Base-by-base conservation (phyloP, 1,140 invertebrate species). In the Heliothis subflexa region DNA sequence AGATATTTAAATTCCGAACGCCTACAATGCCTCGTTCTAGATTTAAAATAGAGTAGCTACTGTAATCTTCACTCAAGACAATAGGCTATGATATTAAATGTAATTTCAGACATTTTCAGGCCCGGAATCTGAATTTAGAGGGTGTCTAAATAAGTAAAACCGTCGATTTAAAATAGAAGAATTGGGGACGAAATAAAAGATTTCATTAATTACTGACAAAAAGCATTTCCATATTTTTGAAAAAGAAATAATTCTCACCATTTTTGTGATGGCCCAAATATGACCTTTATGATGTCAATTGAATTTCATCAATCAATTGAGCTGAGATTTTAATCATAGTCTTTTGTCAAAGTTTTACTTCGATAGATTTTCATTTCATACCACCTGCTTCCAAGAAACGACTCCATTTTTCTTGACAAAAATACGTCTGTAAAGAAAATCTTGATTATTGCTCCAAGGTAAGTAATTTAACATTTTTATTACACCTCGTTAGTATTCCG, bases 221-320 rank as follows among this genome's bases (percentile, higher is more conserved):
- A 72, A 45, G 55, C 50, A 55, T 72, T 64, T 76, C 47, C 47
- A 59, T 64, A 61, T 76, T 33, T 45, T 62, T 21, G 13, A 2
- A 47, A 74, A 59, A 33, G 10, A 25, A 61, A 61, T 74, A 47
- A 33, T 54, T 64, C 45, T 54, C n/a, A 40, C 61, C 71, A 61
- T 76, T 76, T 75, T 64, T 64, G 10, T 10, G 61, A 64, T 45
- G 16, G 11, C 50, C 18, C 52, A 55, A 77, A 68, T 57, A 77
- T 77, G 40, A 33, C 64, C 28, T 25, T 64, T 25, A 62, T 33
- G 61, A 68, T 47, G 74, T 68, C 61, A 77, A 77, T 77, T 77
- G 25, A 77, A 68, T 68, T 68, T 77, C 74, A 68, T 77, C 49
- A 77, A 77, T 77, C 74, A 75, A 75, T 75, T 62, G 61, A 55